Base-by-base conservation (phyloP, 1,140 invertebrate genomes). In the Drosophila tropicalis region DNA sequence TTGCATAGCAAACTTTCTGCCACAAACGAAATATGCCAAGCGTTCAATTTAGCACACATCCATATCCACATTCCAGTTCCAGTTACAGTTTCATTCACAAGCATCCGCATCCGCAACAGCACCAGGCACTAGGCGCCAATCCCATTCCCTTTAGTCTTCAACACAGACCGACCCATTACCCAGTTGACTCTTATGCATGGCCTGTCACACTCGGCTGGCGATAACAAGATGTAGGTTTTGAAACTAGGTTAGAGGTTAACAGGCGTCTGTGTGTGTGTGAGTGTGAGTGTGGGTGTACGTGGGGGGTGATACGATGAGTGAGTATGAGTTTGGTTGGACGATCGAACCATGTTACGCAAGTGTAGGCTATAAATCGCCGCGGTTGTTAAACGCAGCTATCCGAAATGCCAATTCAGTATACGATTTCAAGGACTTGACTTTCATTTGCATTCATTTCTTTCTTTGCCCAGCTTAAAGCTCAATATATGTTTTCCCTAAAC, bases 401-500 rank as follows among this genome's bases (percentile, higher is more conserved):
- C 41, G 9, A 25, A 22, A 39, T 32, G 57, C 72, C 44, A 51
- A 56, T 61, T 75, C 44, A 1, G 44, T 51, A 51, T 51, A 22
- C 44, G 17, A 51, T 51, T 51, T 51, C 44, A 51, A 51, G 44
- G 44, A 51, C 44, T 70, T 44, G 41, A 39, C 63, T 70, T 82
- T 74, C 79, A 81, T 81, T 78, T 81, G 74, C 79, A 82, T 78
- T 68, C 62, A 61, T 62, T 51, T 51, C 44, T 51, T 51, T 19
- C 44, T 51, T 51, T 19, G 17, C 44, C 19, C 9, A 51, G 44
- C 44, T 51, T 51, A 51, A 51, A 51, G 44, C 44, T 22, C 17
- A 10, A 13, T 39, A 12, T 36, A 36, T 36, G 34, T 36, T 36
- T 36, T 9, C 1, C 41, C 2, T n/a, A 29, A 29, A 29, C 29